These are phyloP conservation scores for Scophthalmus maximus DNA, from an alignment of 2,113 vertebrate genomes.

Conservation along the genomic window DNA sequence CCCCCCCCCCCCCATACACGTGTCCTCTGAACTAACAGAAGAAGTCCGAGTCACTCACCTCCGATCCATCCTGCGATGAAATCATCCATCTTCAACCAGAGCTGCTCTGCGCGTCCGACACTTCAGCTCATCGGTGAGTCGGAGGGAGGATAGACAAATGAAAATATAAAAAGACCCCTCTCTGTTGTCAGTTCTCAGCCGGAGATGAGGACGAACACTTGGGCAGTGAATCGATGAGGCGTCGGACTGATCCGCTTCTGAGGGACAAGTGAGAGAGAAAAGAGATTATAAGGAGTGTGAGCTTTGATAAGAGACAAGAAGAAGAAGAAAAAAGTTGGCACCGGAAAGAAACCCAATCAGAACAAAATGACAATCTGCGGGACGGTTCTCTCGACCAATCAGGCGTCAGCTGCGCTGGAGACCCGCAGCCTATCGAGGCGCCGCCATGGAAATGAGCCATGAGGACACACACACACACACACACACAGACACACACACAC, in stretches of 20 bases:
- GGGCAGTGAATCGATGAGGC: background rate
- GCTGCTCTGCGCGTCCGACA: conserved; percentile 48
- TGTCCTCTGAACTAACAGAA: background rate
- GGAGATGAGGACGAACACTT: background rate
- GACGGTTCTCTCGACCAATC: conserved; percentile 34
- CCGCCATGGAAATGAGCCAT: conserved; percentile 75
- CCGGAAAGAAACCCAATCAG: conserved; percentile 56
- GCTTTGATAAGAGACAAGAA: conserved; percentile 23
- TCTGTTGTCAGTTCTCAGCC: too few species aligned
- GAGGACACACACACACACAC: conserved; percentile 45
- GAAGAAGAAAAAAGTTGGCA: background rate
- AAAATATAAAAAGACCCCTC: background rate
- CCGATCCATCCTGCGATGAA: conserved; percentile 85
- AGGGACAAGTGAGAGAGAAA: background rate
- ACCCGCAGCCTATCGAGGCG: conserved; percentile 37
- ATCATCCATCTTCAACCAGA: conserved; percentile 77
- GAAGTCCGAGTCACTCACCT: conserved; percentile 67
- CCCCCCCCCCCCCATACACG: background rate
- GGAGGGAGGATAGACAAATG: too few species aligned
- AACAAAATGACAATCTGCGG: accelerated
- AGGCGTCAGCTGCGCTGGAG: background rate
- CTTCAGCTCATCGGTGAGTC: conserved; percentile 16
- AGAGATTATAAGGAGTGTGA: background rate
- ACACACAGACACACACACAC: background rate
- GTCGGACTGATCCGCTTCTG: background rate